A percentile compares a stretch with the other conserved stretches of the same genome.
These are phyloP conservation scores for Heteropelma amictum DNA, from an alignment of 2,888 invertebrate species.

Conservation along the genomic window DNA sequence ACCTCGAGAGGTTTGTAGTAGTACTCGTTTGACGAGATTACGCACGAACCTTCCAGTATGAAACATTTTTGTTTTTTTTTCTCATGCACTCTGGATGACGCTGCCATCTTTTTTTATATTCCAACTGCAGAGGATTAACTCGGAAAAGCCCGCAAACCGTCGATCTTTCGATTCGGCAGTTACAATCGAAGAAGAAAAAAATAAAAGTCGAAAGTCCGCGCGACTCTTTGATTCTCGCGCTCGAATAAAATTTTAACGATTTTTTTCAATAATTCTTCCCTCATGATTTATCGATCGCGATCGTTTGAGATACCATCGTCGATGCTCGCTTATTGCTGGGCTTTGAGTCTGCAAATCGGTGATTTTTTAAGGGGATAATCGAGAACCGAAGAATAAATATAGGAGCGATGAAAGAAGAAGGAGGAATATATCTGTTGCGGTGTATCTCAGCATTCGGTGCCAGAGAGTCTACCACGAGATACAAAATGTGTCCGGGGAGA, in stretches of 20 bases:
- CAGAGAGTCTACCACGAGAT: constrained; percentile 66
- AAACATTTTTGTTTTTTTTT: not conserved
- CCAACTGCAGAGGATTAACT: not conserved
- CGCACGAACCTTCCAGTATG: constrained; percentile 27
- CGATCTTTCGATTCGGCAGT: too few species aligned
- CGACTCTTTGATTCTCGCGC: too few species aligned
- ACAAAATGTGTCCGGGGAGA: constrained; percentile 44
- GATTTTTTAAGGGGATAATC: not conserved
- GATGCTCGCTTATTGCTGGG: too few species aligned
- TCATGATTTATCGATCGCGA: too few species aligned
- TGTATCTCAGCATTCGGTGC: constrained; percentile 68
- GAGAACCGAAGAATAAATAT: not conserved
- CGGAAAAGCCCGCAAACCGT: too few species aligned
- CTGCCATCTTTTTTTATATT: not conserved
- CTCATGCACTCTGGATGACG: not conserved
- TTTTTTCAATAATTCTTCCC: too few species aligned
- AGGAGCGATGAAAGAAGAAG: not conserved
- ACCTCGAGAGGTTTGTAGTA: constrained; percentile 47
- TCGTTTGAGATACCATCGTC: too few species aligned
- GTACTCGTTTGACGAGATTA: constrained; percentile 56
- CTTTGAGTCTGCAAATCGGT: too few species aligned
- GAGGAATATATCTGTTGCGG: constrained; percentile 57
- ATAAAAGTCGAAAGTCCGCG: too few species aligned
- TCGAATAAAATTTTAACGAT: too few species aligned
- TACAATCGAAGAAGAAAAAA: too few species aligned